Conservation (phyloP, 2,888 invertebrate genomes). For the Frankliniella fusca region DNA sequence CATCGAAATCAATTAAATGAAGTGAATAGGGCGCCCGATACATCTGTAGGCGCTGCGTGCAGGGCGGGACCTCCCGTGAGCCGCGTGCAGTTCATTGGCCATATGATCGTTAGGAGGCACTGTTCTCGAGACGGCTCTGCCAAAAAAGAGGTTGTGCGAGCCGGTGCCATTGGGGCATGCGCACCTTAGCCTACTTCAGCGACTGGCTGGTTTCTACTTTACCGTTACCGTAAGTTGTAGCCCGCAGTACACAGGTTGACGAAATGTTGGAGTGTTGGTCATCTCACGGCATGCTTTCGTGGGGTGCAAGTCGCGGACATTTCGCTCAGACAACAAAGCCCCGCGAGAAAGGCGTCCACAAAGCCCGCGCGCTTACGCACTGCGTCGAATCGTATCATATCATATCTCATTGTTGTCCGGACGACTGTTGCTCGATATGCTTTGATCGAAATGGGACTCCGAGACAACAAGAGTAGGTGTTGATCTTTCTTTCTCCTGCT, state of each 20-base stretch:
- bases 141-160: not conserved
- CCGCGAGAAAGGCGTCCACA: not conserved
- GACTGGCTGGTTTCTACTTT: too few relatives aligned
- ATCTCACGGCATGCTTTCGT: too few relatives aligned
- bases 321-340: not conserved
- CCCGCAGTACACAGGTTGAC: too few relatives aligned
- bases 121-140: not conserved
- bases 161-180: not conserved
- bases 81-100: not conserved
- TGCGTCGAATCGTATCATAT: conserved; percentile 5
- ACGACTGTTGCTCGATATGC: conserved; percentile 5
- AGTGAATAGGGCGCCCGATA: not conserved
- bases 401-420: conserved; percentile 17
- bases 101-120: not conserved
- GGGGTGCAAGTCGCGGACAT: not conserved
- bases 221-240: too few relatives aligned
- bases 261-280: too few relatives aligned
- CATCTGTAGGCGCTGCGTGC: not conserved
- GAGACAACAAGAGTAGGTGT: conserved; percentile 21
- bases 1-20: conserved; percentile 14
- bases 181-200: too few relatives aligned
- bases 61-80: not conserved
- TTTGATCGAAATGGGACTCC: conserved; percentile 16
- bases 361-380: not conserved
- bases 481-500: conserved; percentile 17